Evolutionary conservation across 2,797 vertebrate species (phyloP).

Genomic region (Pelochelys cantorii): DNA sequence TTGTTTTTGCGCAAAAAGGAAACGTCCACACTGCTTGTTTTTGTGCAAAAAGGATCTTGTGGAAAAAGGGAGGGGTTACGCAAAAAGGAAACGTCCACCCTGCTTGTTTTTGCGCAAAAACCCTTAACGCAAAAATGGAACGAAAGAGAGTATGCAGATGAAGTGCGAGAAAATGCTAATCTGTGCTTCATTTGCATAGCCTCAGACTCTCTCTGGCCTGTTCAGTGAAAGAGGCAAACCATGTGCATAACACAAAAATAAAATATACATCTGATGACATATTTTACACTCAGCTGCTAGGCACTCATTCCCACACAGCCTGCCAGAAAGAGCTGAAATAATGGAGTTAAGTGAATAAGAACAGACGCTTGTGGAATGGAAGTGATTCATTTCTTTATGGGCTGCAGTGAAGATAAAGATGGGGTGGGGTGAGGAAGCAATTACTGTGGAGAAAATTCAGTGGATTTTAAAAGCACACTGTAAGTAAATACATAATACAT

Average conservation of each 20-base stretch:
- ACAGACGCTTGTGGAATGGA: not conserved
- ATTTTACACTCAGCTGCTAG: slow-evolving; percentile 54
- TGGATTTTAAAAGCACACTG: not conserved
- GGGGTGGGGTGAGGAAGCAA: not conserved
- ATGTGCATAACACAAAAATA: not conserved
- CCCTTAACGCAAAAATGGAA: no score
- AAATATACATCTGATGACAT: slow-evolving; percentile 33
- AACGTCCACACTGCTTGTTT: no score
- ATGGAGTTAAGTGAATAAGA: slow-evolving; percentile 48
- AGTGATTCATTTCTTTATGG: not conserved
- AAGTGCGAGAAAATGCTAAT: no score
- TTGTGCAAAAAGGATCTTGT: no score
- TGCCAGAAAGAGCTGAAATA: slow-evolving; percentile 44
- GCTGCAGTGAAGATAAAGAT: not conserved
- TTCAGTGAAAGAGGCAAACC: not conserved
- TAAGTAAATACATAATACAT: not conserved
- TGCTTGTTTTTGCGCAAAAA: no score
- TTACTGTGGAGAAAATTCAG: not conserved
- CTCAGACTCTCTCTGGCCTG: not conserved
- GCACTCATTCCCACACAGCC: slow-evolving; percentile 9
- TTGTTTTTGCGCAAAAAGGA: no score
- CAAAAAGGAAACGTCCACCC: no score
- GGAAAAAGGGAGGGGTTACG: no score
- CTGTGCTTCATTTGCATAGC: no score
- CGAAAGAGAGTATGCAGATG: no score